A percentile compares a stretch with the other conserved stretches of the same genome.
Conservation (phyloP, 2,888 invertebrate genomes). For the Drosophila ustulata region DNA sequence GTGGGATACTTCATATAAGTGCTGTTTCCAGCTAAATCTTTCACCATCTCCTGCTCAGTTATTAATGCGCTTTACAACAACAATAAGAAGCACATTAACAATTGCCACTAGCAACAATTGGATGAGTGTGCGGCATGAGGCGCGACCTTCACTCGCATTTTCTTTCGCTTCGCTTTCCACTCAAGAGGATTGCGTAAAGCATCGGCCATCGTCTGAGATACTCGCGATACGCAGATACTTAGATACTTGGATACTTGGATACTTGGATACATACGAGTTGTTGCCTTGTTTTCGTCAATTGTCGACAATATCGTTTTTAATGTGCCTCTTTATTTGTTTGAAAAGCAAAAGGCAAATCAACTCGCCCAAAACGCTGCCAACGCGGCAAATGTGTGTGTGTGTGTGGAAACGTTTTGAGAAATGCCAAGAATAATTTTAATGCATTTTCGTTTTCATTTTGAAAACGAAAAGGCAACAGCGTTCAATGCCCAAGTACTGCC, state of each 20-base stretch:
- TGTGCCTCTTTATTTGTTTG: slow-evolving; percentile 66
- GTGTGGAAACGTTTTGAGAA: slow-evolving; percentile 29
- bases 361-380: background rate
- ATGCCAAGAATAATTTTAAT: slow-evolving; percentile 63
- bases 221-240: slow-evolving; percentile 17
- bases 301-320: slow-evolving; percentile 75
- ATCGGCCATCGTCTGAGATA: slow-evolving; percentile 31
- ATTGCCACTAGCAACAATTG: slow-evolving; percentile 25
- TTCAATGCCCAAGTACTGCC: slow-evolving; percentile 48
- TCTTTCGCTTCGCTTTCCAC: slow-evolving; percentile 43
- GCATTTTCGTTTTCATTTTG: slow-evolving; percentile 68
- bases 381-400: background rate
- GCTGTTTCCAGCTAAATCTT: slow-evolving; percentile 46
- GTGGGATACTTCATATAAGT: background rate
- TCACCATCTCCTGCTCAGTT: slow-evolving; percentile 48
- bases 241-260: slow-evolving; percentile 2
- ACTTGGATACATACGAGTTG: slow-evolving; percentile 8
- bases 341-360: slow-evolving; percentile 51
- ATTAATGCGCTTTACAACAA: slow-evolving; percentile 53
- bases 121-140: background rate
- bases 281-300: slow-evolving; percentile 77
- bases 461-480: slow-evolving; percentile 1
- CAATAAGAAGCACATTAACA: slow-evolving; percentile 21
- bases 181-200: slow-evolving; percentile 66
- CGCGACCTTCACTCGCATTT: slow-evolving; percentile 67